Evolutionary conservation across 2,888 invertebrate species (phyloP).

Genomic region (Fissipunctia ypsillon): DNA sequence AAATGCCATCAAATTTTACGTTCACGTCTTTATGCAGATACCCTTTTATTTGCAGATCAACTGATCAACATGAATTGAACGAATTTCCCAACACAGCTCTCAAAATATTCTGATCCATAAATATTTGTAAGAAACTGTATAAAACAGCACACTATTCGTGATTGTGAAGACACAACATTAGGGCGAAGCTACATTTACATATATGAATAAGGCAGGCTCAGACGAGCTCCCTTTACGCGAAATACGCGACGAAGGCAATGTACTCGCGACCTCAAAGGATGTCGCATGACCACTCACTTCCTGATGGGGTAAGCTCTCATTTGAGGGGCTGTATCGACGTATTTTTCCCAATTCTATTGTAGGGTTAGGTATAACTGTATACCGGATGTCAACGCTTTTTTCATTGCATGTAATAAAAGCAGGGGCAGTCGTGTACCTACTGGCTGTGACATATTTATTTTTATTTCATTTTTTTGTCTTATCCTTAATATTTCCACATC

Average conservation of each 20-base stretch:
- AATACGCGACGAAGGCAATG: conserved; percentile 43
- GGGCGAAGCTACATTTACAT: conserved; percentile 66
- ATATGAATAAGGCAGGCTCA: conserved; percentile 65
- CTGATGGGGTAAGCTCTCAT: conserved; percentile 61
- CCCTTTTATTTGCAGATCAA: conserved; percentile 46
- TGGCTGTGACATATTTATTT: conserved; percentile 6
- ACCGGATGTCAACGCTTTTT: conserved; percentile 16
- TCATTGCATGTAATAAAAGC: conserved; percentile 18
- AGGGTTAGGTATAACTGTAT: conserved; percentile 1
- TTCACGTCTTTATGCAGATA: conserved; percentile 32
- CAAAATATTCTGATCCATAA: conserved; percentile 49
- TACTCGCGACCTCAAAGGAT: conserved; percentile 61
- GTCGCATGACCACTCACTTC: conserved; percentile 67
- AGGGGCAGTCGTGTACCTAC: no score
- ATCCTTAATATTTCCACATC: neutral
- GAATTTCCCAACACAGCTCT: conserved; percentile 20
- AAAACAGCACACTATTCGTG: conserved; percentile 61
- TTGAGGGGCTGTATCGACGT: conserved; percentile 40
- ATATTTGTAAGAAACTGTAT: conserved; percentile 51
- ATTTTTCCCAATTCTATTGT: conserved; percentile 39
- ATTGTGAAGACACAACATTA: conserved; percentile 67
- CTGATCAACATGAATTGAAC: conserved; percentile 28
- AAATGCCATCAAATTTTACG: conserved; percentile 51
- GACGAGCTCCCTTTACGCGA: conserved; percentile 56
- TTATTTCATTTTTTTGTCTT: conserved; percentile 10